Evolutionary conservation across 2,888 invertebrate genomes (phyloP).

Genomic region (Furcula furcula): DNA sequence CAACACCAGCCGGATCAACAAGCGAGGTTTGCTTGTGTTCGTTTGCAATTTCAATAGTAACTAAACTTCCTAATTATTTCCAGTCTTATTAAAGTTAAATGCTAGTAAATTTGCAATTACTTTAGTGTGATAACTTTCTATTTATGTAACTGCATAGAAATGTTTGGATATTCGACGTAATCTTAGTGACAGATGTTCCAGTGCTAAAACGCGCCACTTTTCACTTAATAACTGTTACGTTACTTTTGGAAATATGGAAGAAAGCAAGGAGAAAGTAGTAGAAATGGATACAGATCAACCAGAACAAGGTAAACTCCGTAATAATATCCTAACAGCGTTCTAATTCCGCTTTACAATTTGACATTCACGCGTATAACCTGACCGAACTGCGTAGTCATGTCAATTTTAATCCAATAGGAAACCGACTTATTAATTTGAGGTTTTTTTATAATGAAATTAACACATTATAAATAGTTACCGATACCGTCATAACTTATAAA

Average conservation of each 20-base stretch:
- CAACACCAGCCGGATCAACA: slow-evolving; percentile 69
- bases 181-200: slow-evolving; percentile 64
- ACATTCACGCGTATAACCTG: slow-evolving; percentile 43
- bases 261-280: slow-evolving; percentile 37
- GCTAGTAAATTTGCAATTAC: slow-evolving; percentile 10
- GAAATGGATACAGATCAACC: slow-evolving; percentile 41
- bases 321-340: slow-evolving; percentile 22
- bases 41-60: slow-evolving; percentile 21
- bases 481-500: too few species aligned
- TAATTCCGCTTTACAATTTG: slow-evolving; percentile 27
- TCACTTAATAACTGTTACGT: slow-evolving; percentile 33
- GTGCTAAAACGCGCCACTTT: slow-evolving; percentile 64
- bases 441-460: too few species aligned
- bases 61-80: slow-evolving; percentile 14
- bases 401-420: slow-evolving; percentile 8
- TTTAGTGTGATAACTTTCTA: slow-evolving; percentile 14
- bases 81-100: slow-evolving; percentile 13
- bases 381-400: slow-evolving; percentile 32
- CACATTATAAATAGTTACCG: too few species aligned
- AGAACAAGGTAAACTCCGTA: slow-evolving; percentile 45
- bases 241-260: slow-evolving; percentile 49
- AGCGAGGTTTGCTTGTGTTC: slow-evolving; percentile 46
- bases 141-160: slow-evolving; percentile 34
- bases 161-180: slow-evolving; percentile 41
- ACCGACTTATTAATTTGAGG: too few species aligned